A percentile compares a stretch with the other conserved stretches of the same genome.
These are phyloP conservation scores for Sciaenops ocellatus DNA, from an alignment of 2,797 vertebrate species.

Conservation along the genomic window DNA sequence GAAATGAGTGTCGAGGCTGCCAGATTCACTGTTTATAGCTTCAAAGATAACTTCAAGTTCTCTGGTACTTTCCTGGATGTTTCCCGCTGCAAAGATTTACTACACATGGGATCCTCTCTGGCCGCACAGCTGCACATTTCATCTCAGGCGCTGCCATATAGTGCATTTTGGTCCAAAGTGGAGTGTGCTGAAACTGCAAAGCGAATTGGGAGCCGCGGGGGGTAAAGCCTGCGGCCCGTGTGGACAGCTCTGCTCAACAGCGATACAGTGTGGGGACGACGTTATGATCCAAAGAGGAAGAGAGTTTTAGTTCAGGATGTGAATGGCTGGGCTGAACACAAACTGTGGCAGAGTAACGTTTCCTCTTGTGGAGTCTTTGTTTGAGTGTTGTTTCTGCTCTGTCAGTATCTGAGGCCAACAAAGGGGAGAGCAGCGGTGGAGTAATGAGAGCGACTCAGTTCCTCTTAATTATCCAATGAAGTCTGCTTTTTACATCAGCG, in stretches of 20 bases:
- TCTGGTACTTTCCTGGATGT: conserved; percentile 33
- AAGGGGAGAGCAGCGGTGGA: conserved; percentile 16
- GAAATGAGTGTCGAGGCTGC: conserved; percentile 8
- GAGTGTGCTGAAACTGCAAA: conserved; percentile 39
- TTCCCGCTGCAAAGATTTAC: conserved; percentile 44
- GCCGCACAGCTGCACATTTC: conserved; percentile 19
- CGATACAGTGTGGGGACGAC: conserved; percentile 41
- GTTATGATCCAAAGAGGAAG: conserved; percentile 56
- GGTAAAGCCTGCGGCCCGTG: conserved; percentile 25
- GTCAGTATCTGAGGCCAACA: conserved; percentile 49
- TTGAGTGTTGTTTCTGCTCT: conserved; percentile 41
- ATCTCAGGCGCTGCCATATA: conserved; percentile 6
- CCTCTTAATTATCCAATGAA: conserved; percentile 79
- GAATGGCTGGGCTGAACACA: conserved; percentile 25
- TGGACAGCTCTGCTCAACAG: conserved; percentile 60
- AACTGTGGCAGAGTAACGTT: conserved; percentile 35
- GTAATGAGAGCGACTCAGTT: conserved; percentile 63
- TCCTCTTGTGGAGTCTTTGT: conserved; percentile 47
- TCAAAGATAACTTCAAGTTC: conserved; percentile 43
- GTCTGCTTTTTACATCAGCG: conserved; percentile 61
- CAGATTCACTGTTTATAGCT: conserved; percentile 42
- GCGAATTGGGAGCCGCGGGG: conserved; percentile 25
- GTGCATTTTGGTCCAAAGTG: conserved; percentile 27
- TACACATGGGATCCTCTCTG: conserved; percentile 14
- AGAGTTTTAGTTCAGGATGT: conserved; percentile 50